phyloP scores from a whole-genome alignment of 2,797 vertebrate genomes.

The Hapalemur alaotrensis region DNA sequence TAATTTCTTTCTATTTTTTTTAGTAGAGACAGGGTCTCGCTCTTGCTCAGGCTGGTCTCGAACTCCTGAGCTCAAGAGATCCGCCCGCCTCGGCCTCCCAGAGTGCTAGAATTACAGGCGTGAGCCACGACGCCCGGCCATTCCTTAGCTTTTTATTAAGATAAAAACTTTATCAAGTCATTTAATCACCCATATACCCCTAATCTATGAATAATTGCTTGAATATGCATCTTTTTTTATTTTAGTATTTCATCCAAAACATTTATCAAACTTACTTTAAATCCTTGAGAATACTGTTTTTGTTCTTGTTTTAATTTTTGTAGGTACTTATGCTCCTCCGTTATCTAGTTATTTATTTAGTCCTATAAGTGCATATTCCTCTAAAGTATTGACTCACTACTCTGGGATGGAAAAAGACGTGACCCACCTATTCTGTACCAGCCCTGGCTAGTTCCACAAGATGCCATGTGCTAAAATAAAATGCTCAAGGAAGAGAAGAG shows the following conservation, averaged over 20 bases:
- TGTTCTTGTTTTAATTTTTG: background rate
- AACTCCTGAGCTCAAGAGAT: too few species aligned
- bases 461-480: background rate
- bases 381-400: background rate
- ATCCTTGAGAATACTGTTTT: background rate
- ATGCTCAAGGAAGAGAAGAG: background rate
- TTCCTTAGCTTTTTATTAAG: conserved; percentile 8
- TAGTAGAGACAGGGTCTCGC: too few species aligned
- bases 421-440: background rate
- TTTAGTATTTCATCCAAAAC: background rate
- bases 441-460: background rate
- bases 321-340: background rate
- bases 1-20: too few species aligned
- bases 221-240: background rate
- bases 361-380: background rate
- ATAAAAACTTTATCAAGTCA: background rate
- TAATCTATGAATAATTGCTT: background rate
- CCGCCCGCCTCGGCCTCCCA: too few species aligned
- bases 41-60: too few species aligned
- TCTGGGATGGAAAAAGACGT: background rate
- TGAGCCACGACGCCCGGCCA: too few species aligned
- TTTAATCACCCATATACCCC: background rate
- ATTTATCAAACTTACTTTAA: background rate
- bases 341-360: background rate
- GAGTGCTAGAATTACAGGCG: too few species aligned